Percentiles rank a stretch among this genome's conserved stretches.
Evolutionary conservation across 1,140 invertebrate species (phyloP).

Genomic region (Bombyx mandarina): DNA sequence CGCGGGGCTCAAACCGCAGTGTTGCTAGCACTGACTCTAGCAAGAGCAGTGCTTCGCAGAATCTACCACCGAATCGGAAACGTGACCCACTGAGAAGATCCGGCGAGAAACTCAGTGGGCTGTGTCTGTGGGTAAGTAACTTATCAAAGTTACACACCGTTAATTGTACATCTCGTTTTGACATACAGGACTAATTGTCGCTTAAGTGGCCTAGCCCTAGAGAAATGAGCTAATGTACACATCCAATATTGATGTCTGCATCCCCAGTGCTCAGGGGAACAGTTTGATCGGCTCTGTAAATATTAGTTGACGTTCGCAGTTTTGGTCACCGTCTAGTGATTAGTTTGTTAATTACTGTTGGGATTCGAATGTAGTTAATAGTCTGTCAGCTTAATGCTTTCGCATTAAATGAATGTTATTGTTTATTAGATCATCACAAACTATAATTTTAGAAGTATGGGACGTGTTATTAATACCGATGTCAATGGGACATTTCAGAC

Average conservation of each 20-base stretch:
- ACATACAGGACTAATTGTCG: constrained; percentile 29
- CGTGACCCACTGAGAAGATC: no score
- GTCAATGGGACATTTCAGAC: no score
- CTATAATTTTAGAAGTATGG: no score
- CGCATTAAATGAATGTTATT: not conserved
- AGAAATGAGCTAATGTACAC: constrained; percentile 41
- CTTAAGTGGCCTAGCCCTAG: constrained; percentile 29
- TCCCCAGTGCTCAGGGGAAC: constrained; percentile 15
- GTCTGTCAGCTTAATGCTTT: not conserved
- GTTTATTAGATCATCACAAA: not conserved
- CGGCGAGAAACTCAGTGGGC: no score
- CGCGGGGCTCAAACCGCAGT: no score
- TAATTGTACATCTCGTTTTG: constrained; percentile 11
- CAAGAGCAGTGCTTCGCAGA: no score
- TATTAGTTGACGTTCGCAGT: constrained; percentile 1
- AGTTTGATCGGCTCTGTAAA: constrained; percentile 24
- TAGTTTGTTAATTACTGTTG: not conserved
- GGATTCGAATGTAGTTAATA: not conserved
- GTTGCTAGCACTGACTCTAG: no score
- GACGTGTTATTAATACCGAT: no score
- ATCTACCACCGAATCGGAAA: no score
- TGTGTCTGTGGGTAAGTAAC: not conserved
- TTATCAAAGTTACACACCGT: constrained; percentile 5
- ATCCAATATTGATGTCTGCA: constrained; percentile 27
- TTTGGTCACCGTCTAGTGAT: not conserved